Base-by-base conservation (phyloP, 2,888 invertebrate genomes). In the Candidula unifasciata region DNA sequence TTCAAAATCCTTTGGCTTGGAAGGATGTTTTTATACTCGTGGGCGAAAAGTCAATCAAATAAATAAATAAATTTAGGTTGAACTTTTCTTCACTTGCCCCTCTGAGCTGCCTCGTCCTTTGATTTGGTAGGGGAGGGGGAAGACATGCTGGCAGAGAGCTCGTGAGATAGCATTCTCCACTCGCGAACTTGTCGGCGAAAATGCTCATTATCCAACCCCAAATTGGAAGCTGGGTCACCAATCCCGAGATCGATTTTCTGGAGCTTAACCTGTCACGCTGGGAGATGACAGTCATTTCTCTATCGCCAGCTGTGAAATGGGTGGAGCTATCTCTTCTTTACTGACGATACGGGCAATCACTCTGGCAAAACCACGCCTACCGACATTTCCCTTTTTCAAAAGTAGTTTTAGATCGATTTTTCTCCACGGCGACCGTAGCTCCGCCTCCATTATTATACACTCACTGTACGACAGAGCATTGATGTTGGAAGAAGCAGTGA, bases 141-240 rank as follows among this genome's bases (percentile, higher is more conserved):
- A 35, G 37, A 71, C 37, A 71, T 37, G 71, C 71, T 71, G 71
- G 37, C 71, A 24, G 21, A 24, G 24, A 33, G n/a, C 77, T 77
- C 77, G 35, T 35, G 60, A 77, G 60, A 33, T 35, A 30, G 24
- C 77, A 35, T 35, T 77, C 77, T 77, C 52, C 77, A 30, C 77
- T 77, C 77, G 60, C 77, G 77, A 77, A 77, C 24, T 24, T 18
- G 57, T 35, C 60, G 60, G 57, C 27, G 30, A 60, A 77, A 60
- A 60, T 77, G 35, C 77, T 77, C 60, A 57, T 77, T 57, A 77
- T 5, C 8, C 44, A 44, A 33, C 60, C 30, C 35, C 30, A 60
- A 77, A 77, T 21, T 33, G 33, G 77, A 57, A 24, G 35, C 35
- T 33, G 35, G 60, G 60, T 77, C 44, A 77, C 77, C 77, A 77